These are phyloP conservation scores for Stigmatopora nigra DNA, from an alignment of 2,113 vertebrate species.

Conservation along the genomic window DNA sequence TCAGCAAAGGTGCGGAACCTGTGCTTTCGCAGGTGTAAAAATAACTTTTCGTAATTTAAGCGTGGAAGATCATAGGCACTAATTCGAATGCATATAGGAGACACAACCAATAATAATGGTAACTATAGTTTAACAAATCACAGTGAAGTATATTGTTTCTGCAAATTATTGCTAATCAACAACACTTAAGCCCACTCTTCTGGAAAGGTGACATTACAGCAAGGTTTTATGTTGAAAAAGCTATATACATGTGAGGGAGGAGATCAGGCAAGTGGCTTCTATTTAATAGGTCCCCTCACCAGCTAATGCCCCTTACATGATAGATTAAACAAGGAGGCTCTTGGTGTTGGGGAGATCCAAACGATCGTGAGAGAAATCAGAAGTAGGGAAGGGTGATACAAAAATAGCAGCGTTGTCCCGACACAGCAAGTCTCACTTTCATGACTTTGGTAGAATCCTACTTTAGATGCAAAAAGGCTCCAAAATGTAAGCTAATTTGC, in stretches of 20 bases:
- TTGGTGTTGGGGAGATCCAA: conserved; percentile 26
- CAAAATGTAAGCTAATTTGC: conserved; percentile 8
- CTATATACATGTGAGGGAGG: conserved; percentile 24
- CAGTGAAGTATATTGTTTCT: conserved; percentile 52
- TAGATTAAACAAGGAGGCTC: conserved; percentile 46
- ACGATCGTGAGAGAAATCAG: conserved; percentile 33
- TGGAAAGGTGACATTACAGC: conserved; percentile 44
- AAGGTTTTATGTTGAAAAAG: conserved; percentile 44
- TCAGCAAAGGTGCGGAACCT: neutral
- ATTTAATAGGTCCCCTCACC: conserved; percentile 35
- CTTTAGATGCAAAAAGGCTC: conserved; percentile 10
- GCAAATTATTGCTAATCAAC: conserved; percentile 62
- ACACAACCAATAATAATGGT: conserved; percentile 22
- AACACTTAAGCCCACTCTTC: conserved; percentile 46
- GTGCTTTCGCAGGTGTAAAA: neutral
- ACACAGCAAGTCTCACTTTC: conserved; percentile 19
- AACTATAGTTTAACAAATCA: conserved; percentile 54
- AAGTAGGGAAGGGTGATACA: conserved; percentile 24
- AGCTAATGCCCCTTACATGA: conserved; percentile 55
- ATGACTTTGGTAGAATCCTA: conserved; percentile 23
- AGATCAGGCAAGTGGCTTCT: conserved; percentile 9
- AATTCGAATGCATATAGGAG: neutral
- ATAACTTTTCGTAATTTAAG: neutral
- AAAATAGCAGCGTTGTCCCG: conserved; percentile 6
- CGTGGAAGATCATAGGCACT: neutral